These are phyloP conservation scores for Casuarius casuarius DNA, from an alignment of 2,113 vertebrate genomes.

Conservation along the genomic window DNA sequence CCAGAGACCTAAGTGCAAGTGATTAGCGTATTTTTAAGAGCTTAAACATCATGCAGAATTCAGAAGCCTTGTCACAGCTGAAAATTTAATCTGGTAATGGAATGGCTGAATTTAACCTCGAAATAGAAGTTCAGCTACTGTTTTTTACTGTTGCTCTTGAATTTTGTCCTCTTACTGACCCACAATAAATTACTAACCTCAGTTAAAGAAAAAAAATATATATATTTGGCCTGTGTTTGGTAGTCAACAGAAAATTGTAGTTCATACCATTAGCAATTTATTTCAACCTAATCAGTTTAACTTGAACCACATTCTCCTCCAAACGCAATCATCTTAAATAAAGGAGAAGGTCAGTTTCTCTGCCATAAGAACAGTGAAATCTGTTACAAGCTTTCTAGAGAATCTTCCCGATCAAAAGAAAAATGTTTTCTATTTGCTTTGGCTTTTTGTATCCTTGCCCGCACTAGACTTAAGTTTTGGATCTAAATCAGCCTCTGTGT, in stretches of 20 bases:
- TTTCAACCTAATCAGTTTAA: background rate
- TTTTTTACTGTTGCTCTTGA: background rate
- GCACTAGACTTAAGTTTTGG: background rate
- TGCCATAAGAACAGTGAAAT: background rate
- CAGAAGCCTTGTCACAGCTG: background rate
- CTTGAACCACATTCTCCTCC: background rate
- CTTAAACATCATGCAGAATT: background rate
- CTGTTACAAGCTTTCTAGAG: background rate
- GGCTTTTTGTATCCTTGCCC: background rate
- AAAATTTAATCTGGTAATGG: background rate
- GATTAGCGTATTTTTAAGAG: background rate
- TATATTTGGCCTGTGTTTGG: background rate
- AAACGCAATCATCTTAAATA: background rate
- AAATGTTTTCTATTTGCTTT: background rate
- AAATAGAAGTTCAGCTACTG: background rate
- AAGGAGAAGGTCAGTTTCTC: background rate
- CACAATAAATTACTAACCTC: background rate
- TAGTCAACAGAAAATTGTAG: background rate
- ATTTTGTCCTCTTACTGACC: background rate
- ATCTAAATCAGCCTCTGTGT: background rate
- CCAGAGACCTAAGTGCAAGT: background rate
- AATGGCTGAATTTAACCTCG: background rate
- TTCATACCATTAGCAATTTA: background rate
- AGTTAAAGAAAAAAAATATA: background rate
- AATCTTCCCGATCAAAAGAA: background rate